Percentiles rank a stretch among this genome's conserved stretches.
Evolutionary conservation across 2,113 vertebrate species (phyloP).

Genomic region (Rhea americana): DNA sequence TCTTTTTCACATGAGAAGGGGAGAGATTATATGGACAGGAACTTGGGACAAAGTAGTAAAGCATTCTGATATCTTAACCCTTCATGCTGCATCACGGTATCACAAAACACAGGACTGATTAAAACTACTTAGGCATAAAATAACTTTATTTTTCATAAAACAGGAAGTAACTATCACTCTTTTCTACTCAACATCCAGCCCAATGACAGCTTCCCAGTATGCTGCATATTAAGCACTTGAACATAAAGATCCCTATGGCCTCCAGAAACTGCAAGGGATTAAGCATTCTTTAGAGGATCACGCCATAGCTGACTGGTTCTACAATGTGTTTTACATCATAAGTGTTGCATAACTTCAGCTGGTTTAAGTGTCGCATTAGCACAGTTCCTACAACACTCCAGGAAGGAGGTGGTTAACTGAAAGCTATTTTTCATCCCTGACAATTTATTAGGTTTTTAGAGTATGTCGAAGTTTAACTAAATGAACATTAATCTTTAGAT

Average conservation of each 20-base stretch:
- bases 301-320: background rate
- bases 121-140: background rate
- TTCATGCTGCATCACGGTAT: too few relatives aligned
- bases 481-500: background rate
- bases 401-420: background rate
- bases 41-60: background rate
- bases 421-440: background rate
- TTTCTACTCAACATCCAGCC: background rate
- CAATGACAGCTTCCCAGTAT: background rate
- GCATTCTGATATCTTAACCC: background rate
- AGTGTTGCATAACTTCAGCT: accelerated
- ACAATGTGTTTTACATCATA: background rate
- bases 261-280: background rate
- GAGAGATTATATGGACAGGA: background rate
- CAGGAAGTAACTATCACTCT: background rate
- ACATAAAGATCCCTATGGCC: background rate
- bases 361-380: background rate
- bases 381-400: background rate
- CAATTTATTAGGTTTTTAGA: background rate
- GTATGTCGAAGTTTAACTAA: background rate
- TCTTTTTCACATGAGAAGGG: background rate
- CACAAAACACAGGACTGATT: background rate
- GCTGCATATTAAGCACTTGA: background rate
- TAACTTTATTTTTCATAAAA: background rate
- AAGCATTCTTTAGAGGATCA: slow-evolving; percentile 48